Evolutionary conservation across 2,797 vertebrate genomes (phyloP).

Genomic region (Sphenodon punctatus): DNA sequence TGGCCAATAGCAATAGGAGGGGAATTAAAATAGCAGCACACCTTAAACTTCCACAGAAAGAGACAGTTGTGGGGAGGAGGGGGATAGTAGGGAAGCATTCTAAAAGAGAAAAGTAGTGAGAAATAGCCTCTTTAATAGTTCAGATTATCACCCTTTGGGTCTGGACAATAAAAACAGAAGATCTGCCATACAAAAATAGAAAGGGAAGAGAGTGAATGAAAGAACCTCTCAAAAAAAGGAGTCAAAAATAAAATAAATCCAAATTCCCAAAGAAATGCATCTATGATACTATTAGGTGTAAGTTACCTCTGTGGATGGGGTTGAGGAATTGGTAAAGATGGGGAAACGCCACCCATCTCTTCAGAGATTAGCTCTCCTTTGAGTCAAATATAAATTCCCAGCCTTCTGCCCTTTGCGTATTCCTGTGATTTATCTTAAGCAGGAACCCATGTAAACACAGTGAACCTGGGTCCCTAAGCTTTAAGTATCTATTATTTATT

Average conservation of each 20-base stretch:
- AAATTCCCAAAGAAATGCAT: too few species aligned
- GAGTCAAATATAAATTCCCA: not conserved
- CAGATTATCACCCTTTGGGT: not conserved
- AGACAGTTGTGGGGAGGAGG: too few species aligned
- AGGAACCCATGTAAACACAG: too few species aligned
- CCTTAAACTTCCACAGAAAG: not conserved
- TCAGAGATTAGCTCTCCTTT: not conserved
- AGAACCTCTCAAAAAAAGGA: too few species aligned
- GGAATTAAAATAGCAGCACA: not conserved
- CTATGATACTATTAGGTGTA: too few species aligned
- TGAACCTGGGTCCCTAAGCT: too few species aligned
- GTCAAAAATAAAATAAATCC: too few species aligned
- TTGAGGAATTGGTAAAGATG: not conserved
- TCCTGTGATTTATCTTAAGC: not conserved
- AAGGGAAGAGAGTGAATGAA: not conserved
- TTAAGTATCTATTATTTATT: too few species aligned
- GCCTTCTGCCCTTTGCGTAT: not conserved
- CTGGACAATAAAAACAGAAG: not conserved
- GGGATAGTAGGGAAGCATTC: too few species aligned
- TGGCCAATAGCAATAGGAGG: too few species aligned
- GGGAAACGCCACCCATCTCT: not conserved
- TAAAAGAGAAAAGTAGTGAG: too few species aligned
- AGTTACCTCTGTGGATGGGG: not conserved
- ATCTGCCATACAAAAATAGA: not conserved
- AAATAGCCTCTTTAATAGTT: not conserved